Evolutionary conservation across 2,888 invertebrate genomes (phyloP).

Genomic region (Lordiphosa andalusiaca): DNA sequence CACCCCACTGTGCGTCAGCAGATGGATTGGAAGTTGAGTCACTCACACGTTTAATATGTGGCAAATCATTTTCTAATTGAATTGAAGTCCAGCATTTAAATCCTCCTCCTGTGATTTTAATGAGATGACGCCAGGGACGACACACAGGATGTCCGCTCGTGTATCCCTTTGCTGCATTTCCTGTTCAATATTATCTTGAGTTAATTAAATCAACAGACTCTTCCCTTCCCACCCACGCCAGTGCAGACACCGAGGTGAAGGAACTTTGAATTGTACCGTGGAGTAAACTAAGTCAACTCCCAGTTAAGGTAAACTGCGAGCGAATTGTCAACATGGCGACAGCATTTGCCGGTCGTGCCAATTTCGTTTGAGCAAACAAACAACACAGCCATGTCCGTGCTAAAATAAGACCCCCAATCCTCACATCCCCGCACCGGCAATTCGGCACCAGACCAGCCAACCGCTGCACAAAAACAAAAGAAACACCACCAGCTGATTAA

Average conservation of each 20-base stretch:
- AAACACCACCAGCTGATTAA: constrained; percentile 39
- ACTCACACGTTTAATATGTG: constrained; percentile 10
- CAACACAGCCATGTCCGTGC: constrained; percentile 26
- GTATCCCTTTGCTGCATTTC: no score
- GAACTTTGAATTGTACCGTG: constrained; percentile 55
- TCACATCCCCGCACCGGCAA: background rate
- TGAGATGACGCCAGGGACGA: constrained; percentile 41
- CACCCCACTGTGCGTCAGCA: constrained; percentile 18
- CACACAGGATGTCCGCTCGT: constrained; percentile 12
- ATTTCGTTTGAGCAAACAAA: constrained; percentile 65
- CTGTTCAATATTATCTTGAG: no score
- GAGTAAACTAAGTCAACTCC: constrained; percentile 58
- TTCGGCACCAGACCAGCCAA: background rate
- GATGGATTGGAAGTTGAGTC: constrained; percentile 16
- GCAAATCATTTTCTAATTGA: constrained; percentile 56
- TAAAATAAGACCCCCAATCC: background rate
- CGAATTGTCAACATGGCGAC: constrained; percentile 66
- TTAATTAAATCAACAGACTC: no score
- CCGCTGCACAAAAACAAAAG: constrained; percentile 50
- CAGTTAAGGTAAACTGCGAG: constrained; percentile 41
- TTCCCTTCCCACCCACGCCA: no score
- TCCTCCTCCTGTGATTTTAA: constrained; percentile 62
- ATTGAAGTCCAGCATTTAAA: constrained; percentile 48
- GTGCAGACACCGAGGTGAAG: constrained; percentile 39
- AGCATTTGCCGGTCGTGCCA: constrained; percentile 46